Percentiles rank a stretch among this genome's conserved stretches.
phyloP scores from a whole-genome alignment of 2,797 vertebrate genomes.

The Brotula barbata region DNA sequence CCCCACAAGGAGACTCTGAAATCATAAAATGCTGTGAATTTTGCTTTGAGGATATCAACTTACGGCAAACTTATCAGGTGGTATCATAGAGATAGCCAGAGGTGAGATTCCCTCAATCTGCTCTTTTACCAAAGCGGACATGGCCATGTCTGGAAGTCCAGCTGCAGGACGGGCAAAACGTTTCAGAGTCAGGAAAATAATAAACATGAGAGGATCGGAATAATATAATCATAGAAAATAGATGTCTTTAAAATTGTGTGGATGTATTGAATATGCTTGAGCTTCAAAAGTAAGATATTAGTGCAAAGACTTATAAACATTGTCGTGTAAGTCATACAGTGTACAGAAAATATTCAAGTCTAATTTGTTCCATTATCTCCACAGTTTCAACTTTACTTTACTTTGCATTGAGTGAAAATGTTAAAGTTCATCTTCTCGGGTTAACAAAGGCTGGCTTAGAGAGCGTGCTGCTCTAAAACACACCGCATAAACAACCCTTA shows the following conservation, averaged over 20 bases:
- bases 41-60: conserved; percentile 40
- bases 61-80: conserved; percentile 76
- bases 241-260: not conserved
- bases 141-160: conserved; percentile 78
- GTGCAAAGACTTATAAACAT: too few relatives aligned
- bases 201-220: not conserved
- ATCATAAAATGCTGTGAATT: not conserved
- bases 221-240: not conserved
- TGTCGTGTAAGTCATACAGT: too few relatives aligned
- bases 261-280: too few relatives aligned
- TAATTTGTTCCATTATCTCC: too few relatives aligned
- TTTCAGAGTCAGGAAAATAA: not conserved
- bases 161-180: conserved; percentile 58
- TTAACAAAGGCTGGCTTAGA: too few relatives aligned
- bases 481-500: too few relatives aligned
- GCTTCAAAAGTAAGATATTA: too few relatives aligned
- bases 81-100: conserved; percentile 72
- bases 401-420: too few relatives aligned
- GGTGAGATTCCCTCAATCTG: conserved; percentile 81
- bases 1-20: not conserved
- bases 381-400: too few relatives aligned
- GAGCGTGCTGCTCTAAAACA: too few relatives aligned
- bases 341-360: too few relatives aligned
- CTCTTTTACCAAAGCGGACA: conserved; percentile 79
- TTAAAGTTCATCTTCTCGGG: too few relatives aligned